Evolutionary conservation across 2,797 vertebrate species (phyloP).

Genomic region (Saxicola maurus): DNA sequence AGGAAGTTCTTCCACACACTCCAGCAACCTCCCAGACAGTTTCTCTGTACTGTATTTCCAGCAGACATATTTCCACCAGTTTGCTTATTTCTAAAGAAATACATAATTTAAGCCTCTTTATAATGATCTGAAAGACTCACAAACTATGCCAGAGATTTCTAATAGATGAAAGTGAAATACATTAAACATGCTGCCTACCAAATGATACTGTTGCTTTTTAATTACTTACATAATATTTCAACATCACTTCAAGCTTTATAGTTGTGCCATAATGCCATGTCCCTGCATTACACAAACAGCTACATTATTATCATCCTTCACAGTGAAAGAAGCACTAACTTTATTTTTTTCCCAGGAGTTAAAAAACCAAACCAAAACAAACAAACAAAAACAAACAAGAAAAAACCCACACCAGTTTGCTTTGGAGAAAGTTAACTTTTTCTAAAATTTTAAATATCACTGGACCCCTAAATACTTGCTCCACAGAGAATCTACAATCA

Average conservation of each 20-base stretch:
- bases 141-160: constrained; percentile 6
- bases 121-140: constrained; percentile 26
- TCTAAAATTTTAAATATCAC: background rate
- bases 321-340: background rate
- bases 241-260: constrained; percentile 24
- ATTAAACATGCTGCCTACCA: background rate
- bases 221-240: constrained; percentile 10
- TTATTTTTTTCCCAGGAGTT: background rate
- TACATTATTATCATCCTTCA: background rate
- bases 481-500: background rate
- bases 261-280: background rate
- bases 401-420: background rate
- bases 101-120: background rate
- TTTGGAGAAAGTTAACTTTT: background rate
- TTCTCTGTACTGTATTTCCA: background rate
- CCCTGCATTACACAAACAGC: background rate
- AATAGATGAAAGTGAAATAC: constrained; percentile 35
- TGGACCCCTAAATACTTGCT: background rate
- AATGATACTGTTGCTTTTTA: constrained; percentile 26
- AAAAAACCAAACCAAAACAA: background rate
- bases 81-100: background rate
- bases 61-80: background rate
- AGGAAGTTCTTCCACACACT: background rate
- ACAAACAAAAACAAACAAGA: too few species aligned
- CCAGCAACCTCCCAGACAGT: background rate